These are phyloP conservation scores for Tillus elongatus DNA, from an alignment of 2,888 invertebrate genomes.

Conservation along the genomic window DNA sequence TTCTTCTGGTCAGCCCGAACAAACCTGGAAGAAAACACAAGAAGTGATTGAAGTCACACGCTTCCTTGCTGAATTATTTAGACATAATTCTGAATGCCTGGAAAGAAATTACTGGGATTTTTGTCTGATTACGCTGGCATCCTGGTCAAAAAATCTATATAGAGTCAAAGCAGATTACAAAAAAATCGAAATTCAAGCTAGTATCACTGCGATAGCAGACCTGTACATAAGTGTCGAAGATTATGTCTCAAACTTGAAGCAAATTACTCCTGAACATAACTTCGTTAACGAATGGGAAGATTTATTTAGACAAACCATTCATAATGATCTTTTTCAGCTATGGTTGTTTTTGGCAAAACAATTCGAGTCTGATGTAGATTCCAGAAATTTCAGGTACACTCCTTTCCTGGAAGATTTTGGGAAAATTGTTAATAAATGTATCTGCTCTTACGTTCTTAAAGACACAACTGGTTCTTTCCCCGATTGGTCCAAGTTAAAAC, in stretches of 20 bases:
- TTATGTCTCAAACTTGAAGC: constrained; percentile 40
- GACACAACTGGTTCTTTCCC: constrained; percentile 28
- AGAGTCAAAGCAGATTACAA: too few relatives aligned
- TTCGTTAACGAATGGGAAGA: constrained; percentile 66
- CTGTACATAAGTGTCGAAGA: constrained; percentile 44
- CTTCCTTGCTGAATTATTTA: constrained; percentile 36
- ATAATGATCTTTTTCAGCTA: constrained; percentile 44
- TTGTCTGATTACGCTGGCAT: constrained; percentile 57
- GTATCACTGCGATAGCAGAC: constrained; percentile 46
- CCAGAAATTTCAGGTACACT: too few relatives aligned
- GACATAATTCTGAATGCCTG: constrained; percentile 26
- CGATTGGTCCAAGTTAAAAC: constrained; percentile 38
- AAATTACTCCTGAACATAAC: constrained; percentile 33
- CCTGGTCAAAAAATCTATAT: constrained; percentile 47
- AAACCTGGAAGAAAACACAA: constrained; percentile 35
- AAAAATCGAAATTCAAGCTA: constrained; percentile 45
- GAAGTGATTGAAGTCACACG: constrained; percentile 40
- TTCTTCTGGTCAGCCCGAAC: too few relatives aligned
- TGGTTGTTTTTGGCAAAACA: constrained; percentile 46
- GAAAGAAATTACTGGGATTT: constrained; percentile 62
- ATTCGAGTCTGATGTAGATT: too few relatives aligned
- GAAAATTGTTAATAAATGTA: constrained; percentile 25
- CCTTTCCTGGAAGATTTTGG: constrained; percentile 34
- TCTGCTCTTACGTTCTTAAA: constrained; percentile 29
- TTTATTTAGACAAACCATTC: constrained; percentile 60